Evolutionary conservation across 53 echinoderm and acorn worm genomes (phyloP).

Genomic region (Patiria pectinifera): DNA sequence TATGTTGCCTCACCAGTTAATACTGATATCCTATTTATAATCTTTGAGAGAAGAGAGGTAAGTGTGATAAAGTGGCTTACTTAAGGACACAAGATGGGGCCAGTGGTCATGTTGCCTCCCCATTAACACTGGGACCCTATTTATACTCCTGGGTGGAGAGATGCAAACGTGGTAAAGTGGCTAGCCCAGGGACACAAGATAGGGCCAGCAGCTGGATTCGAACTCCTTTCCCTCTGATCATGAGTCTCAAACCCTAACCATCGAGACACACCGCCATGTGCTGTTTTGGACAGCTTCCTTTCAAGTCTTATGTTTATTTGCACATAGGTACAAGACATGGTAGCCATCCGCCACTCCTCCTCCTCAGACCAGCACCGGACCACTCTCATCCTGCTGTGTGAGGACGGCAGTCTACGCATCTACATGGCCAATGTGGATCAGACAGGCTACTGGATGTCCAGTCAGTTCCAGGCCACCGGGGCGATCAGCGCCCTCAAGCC

Average conservation of each 20-base stretch:
- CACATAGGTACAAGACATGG: conserved; percentile 97
- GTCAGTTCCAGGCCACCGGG: conserved; percentile 90
- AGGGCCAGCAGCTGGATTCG: too few relatives aligned
- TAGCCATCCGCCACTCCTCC: conserved; percentile 95
- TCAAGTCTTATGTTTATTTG: background rate
- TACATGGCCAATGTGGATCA: conserved; percentile 99
- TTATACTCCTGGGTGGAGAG: background rate
- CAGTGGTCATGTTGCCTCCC: background rate
- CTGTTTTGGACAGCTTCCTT: background rate
- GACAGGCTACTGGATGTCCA: conserved; percentile 95
- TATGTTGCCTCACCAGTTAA: too few relatives aligned
- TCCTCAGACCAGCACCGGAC: conserved; percentile 98
- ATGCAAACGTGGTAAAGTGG: too few relatives aligned
- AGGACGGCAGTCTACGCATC: conserved; percentile 96
- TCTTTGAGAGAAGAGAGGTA: too few relatives aligned
- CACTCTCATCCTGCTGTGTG: conserved; percentile 95
- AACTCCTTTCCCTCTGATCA: too few relatives aligned
- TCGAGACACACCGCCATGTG: too few relatives aligned
- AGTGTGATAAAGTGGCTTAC: too few relatives aligned
- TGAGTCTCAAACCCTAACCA: too few relatives aligned
- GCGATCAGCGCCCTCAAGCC: conserved; percentile 94
- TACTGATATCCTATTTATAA: too few relatives aligned
- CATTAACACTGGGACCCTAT: background rate
- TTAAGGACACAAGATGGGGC: background rate
- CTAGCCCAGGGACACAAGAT: too few relatives aligned